Evolutionary conservation across 2,113 vertebrate species (phyloP), one percentile per base, ranked within the genome.

Genomic region (Trinectes maculatus): DNA sequence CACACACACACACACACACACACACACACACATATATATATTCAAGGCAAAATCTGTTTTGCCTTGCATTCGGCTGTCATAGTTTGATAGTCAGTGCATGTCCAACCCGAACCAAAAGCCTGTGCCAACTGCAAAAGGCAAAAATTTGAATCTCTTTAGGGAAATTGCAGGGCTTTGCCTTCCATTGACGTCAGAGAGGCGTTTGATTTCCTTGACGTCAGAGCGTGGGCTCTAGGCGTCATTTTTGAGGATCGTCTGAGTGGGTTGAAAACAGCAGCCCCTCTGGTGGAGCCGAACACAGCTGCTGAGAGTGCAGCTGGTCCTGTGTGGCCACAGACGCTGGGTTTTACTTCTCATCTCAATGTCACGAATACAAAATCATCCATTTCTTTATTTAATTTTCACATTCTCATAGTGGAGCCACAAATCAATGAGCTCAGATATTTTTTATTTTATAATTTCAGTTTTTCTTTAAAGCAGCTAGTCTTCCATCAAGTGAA

Each of bases 141-240:
- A 64, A 73, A 63, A 68, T 77, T 54, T 85, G 60, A 48, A 39
- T 43, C 13, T 73, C 59, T 77, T 31, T 12, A 51, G 61, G 53
- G 51, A 67, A 62, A 77, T 63, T 83, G 68, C 58, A 56, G 70
- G 64, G 47, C 47, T 82, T 62, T 43, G 60, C 39, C n/a, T 60
- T 39, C 34, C 11, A 10, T 85, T 83, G 80, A 89, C 82, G 88
- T 90, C 88, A 84, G 72, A 81, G 65, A 64, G 37, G 18, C 63
- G 59, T 61, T 25, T 56, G 71, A 72, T 42, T 66, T 66, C 44
- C 71, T 80, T 87, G 78, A 90, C 78, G 86, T 90, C 76, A 80
- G 79, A 69, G 59, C 22, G 47, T 59, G 56, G 40, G 87, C 81
- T 75, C 78, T 44, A 66, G 71, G 67, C 44, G 58, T 89, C 86